Evolutionary conservation across 2,888 invertebrate genomes (phyloP).

Genomic region (Diadegma fenestrale): DNA sequence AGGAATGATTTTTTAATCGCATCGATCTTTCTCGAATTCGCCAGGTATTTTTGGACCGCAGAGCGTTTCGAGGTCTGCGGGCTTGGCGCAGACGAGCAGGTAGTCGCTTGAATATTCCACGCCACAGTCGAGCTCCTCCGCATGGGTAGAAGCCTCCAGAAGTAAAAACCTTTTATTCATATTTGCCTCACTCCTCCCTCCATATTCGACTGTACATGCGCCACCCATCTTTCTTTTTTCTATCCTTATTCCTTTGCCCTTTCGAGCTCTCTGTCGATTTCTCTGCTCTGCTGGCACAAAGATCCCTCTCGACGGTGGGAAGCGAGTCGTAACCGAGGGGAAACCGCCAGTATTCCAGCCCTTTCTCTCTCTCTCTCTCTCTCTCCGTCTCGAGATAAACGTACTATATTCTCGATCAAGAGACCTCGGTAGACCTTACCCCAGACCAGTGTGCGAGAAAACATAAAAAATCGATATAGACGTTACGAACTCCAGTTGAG

Average conservation of each 20-base stretch:
- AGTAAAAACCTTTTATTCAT: constrained; percentile 46
- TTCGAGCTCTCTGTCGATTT: constrained; percentile 29
- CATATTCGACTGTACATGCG: neutral
- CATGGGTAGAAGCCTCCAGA: constrained; percentile 1
- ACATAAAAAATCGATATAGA: constrained; percentile 7
- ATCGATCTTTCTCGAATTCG: constrained; percentile 24
- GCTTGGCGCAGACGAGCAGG: constrained; percentile 27
- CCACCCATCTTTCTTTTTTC: constrained; percentile 7
- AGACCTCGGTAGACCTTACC: constrained; percentile 6
- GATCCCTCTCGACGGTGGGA: constrained; percentile 20
- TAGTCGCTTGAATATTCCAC: constrained; percentile 44
- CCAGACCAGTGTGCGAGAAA: neutral
- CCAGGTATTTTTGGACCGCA: neutral
- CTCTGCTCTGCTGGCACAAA: constrained; percentile 26
- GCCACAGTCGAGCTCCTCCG: constrained; percentile 24
- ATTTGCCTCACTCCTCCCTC: constrained; percentile 23
- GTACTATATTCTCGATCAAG: constrained; percentile 33
- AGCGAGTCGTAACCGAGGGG: constrained; percentile 35
- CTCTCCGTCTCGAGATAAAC: constrained; percentile 2
- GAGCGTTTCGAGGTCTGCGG: neutral
- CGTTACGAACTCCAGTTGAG: constrained; percentile 1
- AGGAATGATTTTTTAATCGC: neutral
- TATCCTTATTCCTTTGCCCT: constrained; percentile 22
- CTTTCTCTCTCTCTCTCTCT: neutral
- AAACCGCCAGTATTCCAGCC: neutral